Evolutionary conservation across 2,797 vertebrate genomes (phyloP).

Genomic region (Lithobates pipiens): DNA sequence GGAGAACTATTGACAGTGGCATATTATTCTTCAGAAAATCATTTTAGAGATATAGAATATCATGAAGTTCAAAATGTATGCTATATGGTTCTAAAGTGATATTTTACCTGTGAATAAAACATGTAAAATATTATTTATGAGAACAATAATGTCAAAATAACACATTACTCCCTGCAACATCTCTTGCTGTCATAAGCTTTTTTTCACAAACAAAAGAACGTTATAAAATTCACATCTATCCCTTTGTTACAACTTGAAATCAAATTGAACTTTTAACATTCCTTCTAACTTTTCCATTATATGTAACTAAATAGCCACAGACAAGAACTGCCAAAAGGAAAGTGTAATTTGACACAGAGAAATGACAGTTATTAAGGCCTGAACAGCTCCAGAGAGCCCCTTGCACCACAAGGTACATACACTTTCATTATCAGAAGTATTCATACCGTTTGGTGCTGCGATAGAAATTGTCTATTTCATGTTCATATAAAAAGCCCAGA

Average conservation of each 20-base stretch:
- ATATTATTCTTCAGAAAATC: neutral
- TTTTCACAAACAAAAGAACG: constrained; percentile 30
- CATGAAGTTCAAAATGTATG: neutral
- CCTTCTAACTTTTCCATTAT: constrained; percentile 59
- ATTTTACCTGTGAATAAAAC: neutral
- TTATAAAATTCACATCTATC: constrained; percentile 16
- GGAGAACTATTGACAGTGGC: too few relatives aligned
- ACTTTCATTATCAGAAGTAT: constrained; percentile 50
- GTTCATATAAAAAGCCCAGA: constrained; percentile 32
- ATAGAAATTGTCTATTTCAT: constrained; percentile 54
- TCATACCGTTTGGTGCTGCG: constrained; percentile 41
- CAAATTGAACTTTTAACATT: constrained; percentile 60
- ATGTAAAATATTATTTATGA: neutral
- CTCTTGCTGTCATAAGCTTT: neutral
- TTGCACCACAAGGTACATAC: constrained; percentile 48
- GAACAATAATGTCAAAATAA: neutral
- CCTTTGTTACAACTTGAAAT: constrained; percentile 44
- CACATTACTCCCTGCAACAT: neutral
- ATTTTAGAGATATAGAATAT: neutral
- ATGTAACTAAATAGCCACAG: constrained; percentile 56
- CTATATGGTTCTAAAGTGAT: neutral
- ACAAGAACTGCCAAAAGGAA: constrained; percentile 56
- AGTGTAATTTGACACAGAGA: constrained; percentile 61
- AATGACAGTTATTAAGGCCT: constrained; percentile 58
- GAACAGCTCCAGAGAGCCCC: constrained; percentile 47